Evolutionary conservation across 2,797 vertebrate species (phyloP).

Genomic region (Nannoperca australis): DNA sequence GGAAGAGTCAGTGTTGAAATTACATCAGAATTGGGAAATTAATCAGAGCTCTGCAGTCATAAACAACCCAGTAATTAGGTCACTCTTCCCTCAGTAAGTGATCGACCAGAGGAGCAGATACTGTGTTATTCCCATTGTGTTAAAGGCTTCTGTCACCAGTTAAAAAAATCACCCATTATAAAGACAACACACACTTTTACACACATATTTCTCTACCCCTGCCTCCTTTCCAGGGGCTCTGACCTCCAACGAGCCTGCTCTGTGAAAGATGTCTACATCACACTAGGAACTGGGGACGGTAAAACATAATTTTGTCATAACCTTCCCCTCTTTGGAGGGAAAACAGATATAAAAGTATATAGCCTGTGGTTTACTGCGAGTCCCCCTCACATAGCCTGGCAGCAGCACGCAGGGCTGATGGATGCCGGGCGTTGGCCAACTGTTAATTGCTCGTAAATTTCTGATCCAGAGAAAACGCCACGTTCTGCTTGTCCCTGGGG

Average conservation of each 20-base stretch:
- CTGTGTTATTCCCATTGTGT: constrained; percentile 64
- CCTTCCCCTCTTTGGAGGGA: constrained; percentile 94
- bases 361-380: constrained; percentile 94
- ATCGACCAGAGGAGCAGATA: constrained; percentile 62
- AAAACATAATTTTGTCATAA: constrained; percentile 96
- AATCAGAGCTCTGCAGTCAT: constrained; percentile 76
- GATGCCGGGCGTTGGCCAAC: constrained; percentile 92
- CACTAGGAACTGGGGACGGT: constrained; percentile 87
- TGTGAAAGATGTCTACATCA: constrained; percentile 84
- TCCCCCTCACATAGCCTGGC: constrained; percentile 91
- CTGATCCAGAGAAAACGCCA: constrained; percentile 86
- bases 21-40: constrained; percentile 73
- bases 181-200: constrained; percentile 52
- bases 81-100: constrained; percentile 68
- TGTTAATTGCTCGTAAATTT: constrained; percentile 99
- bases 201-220: constrained; percentile 46
- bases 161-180: constrained; percentile 42
- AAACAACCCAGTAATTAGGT: constrained; percentile 80
- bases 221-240: constrained; percentile 78
- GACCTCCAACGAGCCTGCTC: constrained; percentile 81
- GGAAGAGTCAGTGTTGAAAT: constrained; percentile 72
- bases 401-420: constrained; percentile 92
- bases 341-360: constrained; percentile 99
- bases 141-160: constrained; percentile 49
- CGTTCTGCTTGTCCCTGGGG: constrained; percentile 82